Evolutionary conservation across 2,113 vertebrate genomes (phyloP), one percentile per base, ranked within the genome.

Genomic region (Brienomyrus longianalis): DNA sequence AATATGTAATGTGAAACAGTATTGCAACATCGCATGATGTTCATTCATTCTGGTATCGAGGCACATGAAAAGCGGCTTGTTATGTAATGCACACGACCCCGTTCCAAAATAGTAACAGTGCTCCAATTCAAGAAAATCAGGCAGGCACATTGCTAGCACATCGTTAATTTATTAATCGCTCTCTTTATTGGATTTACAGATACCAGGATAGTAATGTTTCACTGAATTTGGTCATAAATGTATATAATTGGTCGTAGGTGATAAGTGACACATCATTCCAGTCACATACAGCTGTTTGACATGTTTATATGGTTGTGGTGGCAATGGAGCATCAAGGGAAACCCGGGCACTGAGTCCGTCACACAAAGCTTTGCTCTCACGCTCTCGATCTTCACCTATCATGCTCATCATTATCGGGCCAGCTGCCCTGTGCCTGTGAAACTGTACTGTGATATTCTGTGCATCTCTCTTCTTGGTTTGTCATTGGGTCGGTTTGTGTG

Each of bases 401-500:
- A 39, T 35, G 56, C 59, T 43, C 90, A 87, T 91, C 91, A 90
- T 50, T 91, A 89, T 89, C 74, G 89, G 90, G 84, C 86, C 90
- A 84, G 74, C 90, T 88, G 70, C 92, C 88, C 84, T 89, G 91
- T 92, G 91, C 92, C 91, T 92, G 90, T 90, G 89, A 92, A 92
- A 91, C 59, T 93, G 91, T 93, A 80, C 74, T 80, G 74, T 80
- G 74, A 80, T 80, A 92, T 90, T 90, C 87, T 89, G 90, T 94
- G 90, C 92, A 94, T 92, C 91, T 93, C 70, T 92, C 93, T 91
- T 93, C 92, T 92, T 93, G 92, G 93, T 94, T 94, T 93, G 93
- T 94, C 93, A 94, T 94, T 94, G 92, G 74, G 93, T 92, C 91
- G 91, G 93, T 93, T 93, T 93, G 91, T 94, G 91, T 94, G 92